These are phyloP conservation scores for Copidosoma floridanum DNA, from an alignment of 1,140 invertebrate species.

Conservation along the genomic window DNA sequence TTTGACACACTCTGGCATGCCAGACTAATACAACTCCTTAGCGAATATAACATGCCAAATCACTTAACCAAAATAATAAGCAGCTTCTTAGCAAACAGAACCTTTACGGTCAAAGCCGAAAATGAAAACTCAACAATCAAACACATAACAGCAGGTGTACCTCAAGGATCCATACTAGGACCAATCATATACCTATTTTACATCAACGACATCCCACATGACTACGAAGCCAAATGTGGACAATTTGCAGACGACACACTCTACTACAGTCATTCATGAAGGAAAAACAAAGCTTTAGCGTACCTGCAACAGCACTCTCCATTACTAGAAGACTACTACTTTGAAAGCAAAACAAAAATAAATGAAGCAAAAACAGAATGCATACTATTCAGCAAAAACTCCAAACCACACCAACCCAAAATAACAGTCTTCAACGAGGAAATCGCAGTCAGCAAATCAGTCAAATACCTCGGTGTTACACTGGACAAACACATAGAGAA, in stretches of 20 bases:
- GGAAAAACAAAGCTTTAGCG: neutral
- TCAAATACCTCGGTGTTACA: constrained; percentile 36
- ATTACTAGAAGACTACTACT: neutral
- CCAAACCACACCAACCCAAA: neutral
- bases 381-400: neutral
- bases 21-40: constrained; percentile 32
- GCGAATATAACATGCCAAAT: neutral
- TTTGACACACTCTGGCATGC: constrained; percentile 29
- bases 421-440: too few relatives aligned
- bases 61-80: constrained; percentile 40
- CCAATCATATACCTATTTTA: constrained; percentile 36
- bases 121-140: constrained; percentile 14
- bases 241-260: constrained; percentile 41
- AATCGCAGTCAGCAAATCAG: neutral
- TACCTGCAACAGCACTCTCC: neutral
- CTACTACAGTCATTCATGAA: constrained; percentile 34
- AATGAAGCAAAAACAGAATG: neutral
- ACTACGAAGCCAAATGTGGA: constrained; percentile 32
- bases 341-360: neutral
- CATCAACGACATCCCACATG: constrained; percentile 37
- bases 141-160: constrained; percentile 34
- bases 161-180: constrained; percentile 39
- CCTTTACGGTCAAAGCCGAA: constrained; percentile 25
- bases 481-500: constrained; percentile 30
- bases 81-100: constrained; percentile 31